Evolutionary conservation across 2,113 vertebrate genomes (phyloP), one percentile per base, ranked within the genome.

Genomic region (Corydoras sp.): DNA sequence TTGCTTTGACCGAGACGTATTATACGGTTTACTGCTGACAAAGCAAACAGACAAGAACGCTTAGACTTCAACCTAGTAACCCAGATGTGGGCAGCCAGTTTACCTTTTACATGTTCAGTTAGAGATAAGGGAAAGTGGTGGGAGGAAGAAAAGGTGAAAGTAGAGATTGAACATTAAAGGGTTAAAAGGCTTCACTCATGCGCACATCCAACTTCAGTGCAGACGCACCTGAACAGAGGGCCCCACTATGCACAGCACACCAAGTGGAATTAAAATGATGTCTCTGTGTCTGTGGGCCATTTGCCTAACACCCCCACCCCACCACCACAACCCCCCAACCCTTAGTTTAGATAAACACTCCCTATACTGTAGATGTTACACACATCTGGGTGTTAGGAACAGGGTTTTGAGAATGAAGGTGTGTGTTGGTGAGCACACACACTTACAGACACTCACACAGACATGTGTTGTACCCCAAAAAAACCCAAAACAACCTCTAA

Each of bases 171-270:
- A 0, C 18, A 24, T 4, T 62, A 11, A 50, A 56, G 3, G 9
- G 62, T 60, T n/a, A 31, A 53, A 31, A 30, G 55, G 51, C 35
- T 9, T 53, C 63, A 49, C 49, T 62, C 49, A n/a, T 0, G 48
- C 10, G 8, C 68, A 29, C 12, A 63, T 32, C 54, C 53, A 70
- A 51, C 62, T n/a, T 55, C 85, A 85, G 90, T 90, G 90, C 93
- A 92, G 92, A 96, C 95, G 91, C 93, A 95, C 92, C 93, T 96
- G 92, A 13, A 13, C 53, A 13, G 53, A 55, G 53, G 89, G 80
- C 77, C 74, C 66, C 14, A 67, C 77, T 71, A 14, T 66, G 49
- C 32, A 48, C 30, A n/a, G 69, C 74, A 81, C 81, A 80, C 56
- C 30, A 60, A 75, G 77, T 14, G 32, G 71, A 74, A 71, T 54